Percentiles rank a stretch among this genome's conserved stretches.
Evolutionary conservation across 2,113 vertebrate genomes (phyloP).

Genomic region (Phalacrocorax aristotelis): DNA sequence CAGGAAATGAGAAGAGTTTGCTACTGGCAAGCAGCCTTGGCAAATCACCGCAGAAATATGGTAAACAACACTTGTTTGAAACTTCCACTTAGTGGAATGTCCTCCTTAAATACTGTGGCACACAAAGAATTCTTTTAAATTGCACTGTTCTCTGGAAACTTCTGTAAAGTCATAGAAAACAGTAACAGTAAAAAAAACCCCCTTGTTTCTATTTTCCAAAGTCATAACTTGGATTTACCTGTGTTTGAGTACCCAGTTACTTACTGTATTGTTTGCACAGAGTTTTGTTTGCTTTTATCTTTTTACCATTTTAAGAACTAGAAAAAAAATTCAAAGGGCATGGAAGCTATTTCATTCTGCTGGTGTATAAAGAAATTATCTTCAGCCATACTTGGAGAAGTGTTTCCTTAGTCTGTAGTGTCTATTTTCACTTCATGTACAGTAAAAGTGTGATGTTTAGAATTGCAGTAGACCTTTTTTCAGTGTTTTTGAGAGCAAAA

Average conservation of each 20-base stretch:
- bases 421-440: background rate
- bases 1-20: slow-evolving; percentile 80
- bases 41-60: slow-evolving; percentile 86
- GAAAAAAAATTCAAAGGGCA: background rate
- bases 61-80: slow-evolving; percentile 66
- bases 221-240: background rate
- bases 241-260: background rate
- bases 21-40: slow-evolving; percentile 79
- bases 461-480: background rate
- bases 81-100: background rate
- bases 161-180: background rate
- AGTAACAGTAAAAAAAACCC: background rate
- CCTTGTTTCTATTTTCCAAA: background rate
- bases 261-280: background rate
- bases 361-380: background rate
- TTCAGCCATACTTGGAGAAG: background rate
- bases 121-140: background rate
- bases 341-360: background rate
- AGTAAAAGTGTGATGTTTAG: background rate
- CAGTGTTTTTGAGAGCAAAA: background rate
- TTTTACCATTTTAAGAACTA: background rate
- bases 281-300: background rate
- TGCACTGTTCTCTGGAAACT: background rate
- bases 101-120: background rate
- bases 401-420: background rate